Percentiles rank a stretch among this genome's conserved stretches.
Evolutionary conservation across 2,888 invertebrate genomes (phyloP).

Genomic region (Camptogramma bilineatum): DNA sequence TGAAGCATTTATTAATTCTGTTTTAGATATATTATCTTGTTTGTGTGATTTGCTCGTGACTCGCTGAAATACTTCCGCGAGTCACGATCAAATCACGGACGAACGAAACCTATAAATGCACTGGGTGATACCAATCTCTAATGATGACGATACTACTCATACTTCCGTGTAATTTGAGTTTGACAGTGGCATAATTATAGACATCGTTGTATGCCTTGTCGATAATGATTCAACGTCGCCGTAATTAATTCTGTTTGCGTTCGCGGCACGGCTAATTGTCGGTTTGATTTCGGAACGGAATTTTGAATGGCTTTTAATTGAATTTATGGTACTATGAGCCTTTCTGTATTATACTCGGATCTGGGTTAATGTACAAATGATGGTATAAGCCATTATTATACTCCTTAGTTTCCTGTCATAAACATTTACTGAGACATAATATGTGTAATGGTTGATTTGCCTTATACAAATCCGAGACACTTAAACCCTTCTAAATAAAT

Average conservation of each 20-base stretch:
- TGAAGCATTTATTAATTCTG: no score
- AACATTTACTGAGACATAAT: background rate
- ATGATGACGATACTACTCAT: background rate
- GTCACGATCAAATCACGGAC: no score
- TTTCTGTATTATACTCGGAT: slow-evolving; percentile 28
- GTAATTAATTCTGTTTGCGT: slow-evolving; percentile 48
- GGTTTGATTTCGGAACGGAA: slow-evolving; percentile 45
- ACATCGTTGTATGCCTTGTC: slow-evolving; percentile 17
- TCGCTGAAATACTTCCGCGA: no score
- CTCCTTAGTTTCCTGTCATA: slow-evolving; percentile 9
- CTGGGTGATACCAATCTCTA: background rate
- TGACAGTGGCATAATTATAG: slow-evolving; percentile 27
- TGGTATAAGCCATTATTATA: slow-evolving; percentile 13
- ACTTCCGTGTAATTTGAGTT: background rate
- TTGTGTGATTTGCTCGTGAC: no score
- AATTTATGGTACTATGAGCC: slow-evolving; percentile 41
- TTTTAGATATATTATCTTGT: no score
- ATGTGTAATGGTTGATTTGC: background rate
- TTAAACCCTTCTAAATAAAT: no score
- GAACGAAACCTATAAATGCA: background rate
- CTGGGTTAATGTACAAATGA: slow-evolving; percentile 27
- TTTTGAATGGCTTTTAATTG: slow-evolving; percentile 45
- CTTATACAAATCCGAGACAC: background rate
- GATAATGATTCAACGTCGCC: slow-evolving; percentile 42
- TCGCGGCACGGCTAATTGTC: slow-evolving; percentile 44